A percentile compares a stretch with the other conserved stretches of the same genome.
These are phyloP conservation scores for Omphaloscelis lunosa DNA, from an alignment of 2,888 invertebrate genomes.

Conservation along the genomic window DNA sequence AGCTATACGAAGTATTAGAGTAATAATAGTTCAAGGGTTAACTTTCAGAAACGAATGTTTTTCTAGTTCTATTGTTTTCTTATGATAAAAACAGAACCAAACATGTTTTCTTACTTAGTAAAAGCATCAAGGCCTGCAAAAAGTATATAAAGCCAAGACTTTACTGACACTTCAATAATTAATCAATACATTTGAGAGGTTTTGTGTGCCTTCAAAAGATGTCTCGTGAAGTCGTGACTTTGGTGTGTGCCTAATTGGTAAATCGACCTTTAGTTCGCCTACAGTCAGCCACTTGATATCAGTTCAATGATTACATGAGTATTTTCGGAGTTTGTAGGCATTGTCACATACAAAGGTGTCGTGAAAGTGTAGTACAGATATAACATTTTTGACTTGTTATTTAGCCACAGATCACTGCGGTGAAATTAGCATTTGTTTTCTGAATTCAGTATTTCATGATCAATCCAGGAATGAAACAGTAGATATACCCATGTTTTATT, in stretches of 20 bases:
- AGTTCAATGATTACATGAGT: constrained; percentile 33
- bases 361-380: neutral
- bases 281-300: constrained; percentile 14
- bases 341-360: neutral
- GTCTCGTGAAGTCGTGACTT: constrained; percentile 42
- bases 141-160: constrained; percentile 21
- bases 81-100: constrained; percentile 2
- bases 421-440: neutral
- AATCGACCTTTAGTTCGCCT: constrained; percentile 45
- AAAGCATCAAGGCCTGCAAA: constrained; percentile 20
- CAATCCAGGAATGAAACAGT: too few species aligned
- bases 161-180: constrained; percentile 42
- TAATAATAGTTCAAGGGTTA: neutral
- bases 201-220: constrained; percentile 54
- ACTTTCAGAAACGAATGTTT: neutral
- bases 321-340: neutral
- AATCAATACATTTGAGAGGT: constrained; percentile 51
- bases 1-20: neutral
- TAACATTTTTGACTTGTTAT: neutral
- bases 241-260: constrained; percentile 40
- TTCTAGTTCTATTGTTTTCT: constrained; percentile 1
- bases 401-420: neutral
- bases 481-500: too few species aligned
- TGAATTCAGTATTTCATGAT: neutral
- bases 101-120: constrained; percentile 40